Evolutionary conservation across 2,888 invertebrate genomes (phyloP).

Genomic region (Aphodius sticticus): DNA sequence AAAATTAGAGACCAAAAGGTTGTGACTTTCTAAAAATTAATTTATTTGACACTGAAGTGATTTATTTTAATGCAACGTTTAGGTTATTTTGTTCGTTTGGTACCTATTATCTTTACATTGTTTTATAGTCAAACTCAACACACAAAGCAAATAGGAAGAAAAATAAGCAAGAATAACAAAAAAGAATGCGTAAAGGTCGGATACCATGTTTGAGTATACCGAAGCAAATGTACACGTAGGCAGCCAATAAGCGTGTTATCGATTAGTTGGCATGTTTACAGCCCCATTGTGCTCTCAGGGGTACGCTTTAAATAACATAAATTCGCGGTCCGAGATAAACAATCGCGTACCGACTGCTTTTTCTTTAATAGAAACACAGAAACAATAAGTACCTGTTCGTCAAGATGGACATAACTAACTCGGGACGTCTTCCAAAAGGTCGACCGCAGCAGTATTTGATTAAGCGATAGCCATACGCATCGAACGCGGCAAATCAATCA

Average conservation of each 20-base stretch:
- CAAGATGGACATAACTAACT: constrained; percentile 35
- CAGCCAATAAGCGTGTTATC: constrained; percentile 20
- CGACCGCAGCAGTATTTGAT: constrained; percentile 31
- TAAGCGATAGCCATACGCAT: constrained; percentile 38
- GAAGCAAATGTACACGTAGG: constrained; percentile 10
- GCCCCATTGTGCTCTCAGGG: constrained; percentile 22
- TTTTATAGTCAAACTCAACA: too few species aligned
- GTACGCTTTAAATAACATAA: constrained; percentile 22
- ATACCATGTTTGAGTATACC: neutral
- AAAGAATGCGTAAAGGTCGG: too few species aligned
- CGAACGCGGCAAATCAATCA: constrained; percentile 37
- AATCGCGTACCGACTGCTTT: constrained; percentile 13
- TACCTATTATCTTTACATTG: too few species aligned
- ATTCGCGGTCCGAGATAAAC: constrained; percentile 28
- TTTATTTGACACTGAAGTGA: too few species aligned
- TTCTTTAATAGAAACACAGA: constrained; percentile 33
- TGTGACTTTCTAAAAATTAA: too few species aligned
- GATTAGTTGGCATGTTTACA: constrained; percentile 23
- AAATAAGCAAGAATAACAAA: too few species aligned
- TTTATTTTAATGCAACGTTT: too few species aligned
- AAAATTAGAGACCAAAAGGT: too few species aligned
- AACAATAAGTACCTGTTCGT: constrained; percentile 37
- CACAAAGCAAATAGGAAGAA: too few species aligned
- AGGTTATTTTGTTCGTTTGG: too few species aligned
- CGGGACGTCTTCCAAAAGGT: constrained; percentile 29